Base-by-base conservation (phyloP, 2,888 invertebrate genomes). In the Drosophila prostipennis region DNA sequence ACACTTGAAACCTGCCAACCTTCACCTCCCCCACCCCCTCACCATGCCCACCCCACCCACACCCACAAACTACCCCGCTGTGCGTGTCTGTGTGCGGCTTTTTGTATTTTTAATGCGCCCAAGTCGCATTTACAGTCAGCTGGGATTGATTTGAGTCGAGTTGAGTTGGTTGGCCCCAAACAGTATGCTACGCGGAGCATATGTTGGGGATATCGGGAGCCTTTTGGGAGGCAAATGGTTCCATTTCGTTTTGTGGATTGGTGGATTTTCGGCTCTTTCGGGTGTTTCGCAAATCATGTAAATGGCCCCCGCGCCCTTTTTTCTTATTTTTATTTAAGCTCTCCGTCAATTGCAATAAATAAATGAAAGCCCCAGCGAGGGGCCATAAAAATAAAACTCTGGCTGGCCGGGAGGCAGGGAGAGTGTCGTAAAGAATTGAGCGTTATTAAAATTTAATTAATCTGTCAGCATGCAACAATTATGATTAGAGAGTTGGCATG, bases 391-490 rank as follows among this genome's bases (percentile, higher is more conserved):
- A 34, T 29, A 29, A 29, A 29, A 10, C 32, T 11, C 32, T 34
- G 32, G 32, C 43, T 43, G 49, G 42, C 6, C 4, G 61, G 37
- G 40, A 14, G 16, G 19, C 1, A 19, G 19, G 37, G 40, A 14
- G 16, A 19, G 19, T 11, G 13, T 63, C 72, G 60, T 65, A 58
- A 57, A 63, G 73, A 54, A 76, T 67, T 29, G 40, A 69, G 65
- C 61, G 78, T 78, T 78, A 86, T 84, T 78, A 86, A 82, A 82
- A 76, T 77, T 79, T 78, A 80, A 82, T 82, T 82, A 82, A 78
- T 70, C 75, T 77, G 76, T 67, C 83, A 78, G 74, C 69, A 54
- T 67, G 67, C 61, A 59, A 67, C 64, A 85, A 77, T 80, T 78
- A 86, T 82, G 85, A 80, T 72, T 68, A 74, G 76, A 72, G n/a